Evolutionary conservation across 2,797 vertebrate genomes (phyloP).

Genomic region (Babyrousa celebensis): DNA sequence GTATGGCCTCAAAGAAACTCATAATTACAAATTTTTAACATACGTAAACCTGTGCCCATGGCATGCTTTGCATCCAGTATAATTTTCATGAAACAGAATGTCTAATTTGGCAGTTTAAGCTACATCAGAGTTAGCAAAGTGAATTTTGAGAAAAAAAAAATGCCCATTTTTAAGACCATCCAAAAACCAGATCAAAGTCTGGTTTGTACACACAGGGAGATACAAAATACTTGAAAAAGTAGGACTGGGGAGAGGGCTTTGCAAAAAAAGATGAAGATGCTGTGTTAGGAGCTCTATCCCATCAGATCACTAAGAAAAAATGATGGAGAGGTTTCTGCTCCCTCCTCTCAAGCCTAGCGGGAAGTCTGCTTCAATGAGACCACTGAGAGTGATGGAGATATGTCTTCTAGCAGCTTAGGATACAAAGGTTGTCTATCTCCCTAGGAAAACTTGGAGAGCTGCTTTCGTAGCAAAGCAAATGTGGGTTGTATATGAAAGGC

Average conservation of each 20-base stretch:
- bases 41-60: neutral
- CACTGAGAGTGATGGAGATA: neutral
- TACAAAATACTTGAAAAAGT: constrained; percentile 20
- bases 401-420: neutral
- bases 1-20: constrained; percentile 33
- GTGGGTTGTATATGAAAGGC: neutral
- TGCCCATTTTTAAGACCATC: constrained; percentile 51
- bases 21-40: constrained; percentile 43
- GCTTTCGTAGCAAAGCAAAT: neutral
- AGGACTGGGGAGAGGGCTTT: neutral
- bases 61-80: neutral
- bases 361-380: neutral
- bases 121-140: constrained; percentile 50
- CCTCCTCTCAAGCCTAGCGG: neutral
- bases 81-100: constrained; percentile 73
- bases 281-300: neutral
- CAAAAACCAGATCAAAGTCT: constrained; percentile 70
- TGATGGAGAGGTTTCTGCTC: neutral
- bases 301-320: neutral
- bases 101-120: constrained; percentile 73
- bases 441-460: neutral
- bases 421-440: neutral
- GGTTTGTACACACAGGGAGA: neutral
- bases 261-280: neutral
- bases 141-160: constrained; percentile 26